Conservation (phyloP, 1,140 invertebrate genomes). For the Danaus plexippus region DNA sequence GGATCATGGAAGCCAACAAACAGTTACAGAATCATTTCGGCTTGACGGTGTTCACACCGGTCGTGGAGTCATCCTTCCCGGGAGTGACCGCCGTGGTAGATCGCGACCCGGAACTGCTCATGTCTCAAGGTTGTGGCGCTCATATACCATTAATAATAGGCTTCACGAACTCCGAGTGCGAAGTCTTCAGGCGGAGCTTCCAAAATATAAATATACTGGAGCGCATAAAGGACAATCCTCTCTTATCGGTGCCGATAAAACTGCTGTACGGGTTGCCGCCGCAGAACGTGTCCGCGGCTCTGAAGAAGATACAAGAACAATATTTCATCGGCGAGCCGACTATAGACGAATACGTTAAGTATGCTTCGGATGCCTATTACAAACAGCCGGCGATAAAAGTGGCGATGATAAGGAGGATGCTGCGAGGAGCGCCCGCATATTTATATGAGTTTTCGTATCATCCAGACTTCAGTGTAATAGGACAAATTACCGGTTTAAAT, state of each 20-base stretch:
- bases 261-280: constrained; percentile 29
- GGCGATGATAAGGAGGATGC: constrained; percentile 26
- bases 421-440: constrained; percentile 32
- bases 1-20: constrained; percentile 38
- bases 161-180: constrained; percentile 44
- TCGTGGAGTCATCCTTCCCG: constrained; percentile 37
- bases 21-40: constrained; percentile 37
- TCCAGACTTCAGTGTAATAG: constrained; percentile 32
- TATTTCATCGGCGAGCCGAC: constrained; percentile 37
- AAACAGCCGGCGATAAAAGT: constrained; percentile 45
- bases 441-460: constrained; percentile 47
- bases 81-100: constrained; percentile 42
- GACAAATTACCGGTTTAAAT: constrained; percentile 22
- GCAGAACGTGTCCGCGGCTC: constrained; percentile 19
- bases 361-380: constrained; percentile 41
- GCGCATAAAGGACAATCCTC: constrained; percentile 30
- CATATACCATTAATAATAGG: constrained; percentile 48
- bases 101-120: constrained; percentile 43
- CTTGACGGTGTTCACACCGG: constrained; percentile 38
- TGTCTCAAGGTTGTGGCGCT: constrained; percentile 37
- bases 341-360: constrained; percentile 37
- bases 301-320: constrained; percentile 24
- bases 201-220: constrained; percentile 38
- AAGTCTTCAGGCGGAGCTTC: constrained; percentile 40
- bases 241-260: constrained; percentile 26